These are phyloP conservation scores for Rhipidura dahli DNA, from an alignment of 2,113 vertebrate species.

Conservation along the genomic window DNA sequence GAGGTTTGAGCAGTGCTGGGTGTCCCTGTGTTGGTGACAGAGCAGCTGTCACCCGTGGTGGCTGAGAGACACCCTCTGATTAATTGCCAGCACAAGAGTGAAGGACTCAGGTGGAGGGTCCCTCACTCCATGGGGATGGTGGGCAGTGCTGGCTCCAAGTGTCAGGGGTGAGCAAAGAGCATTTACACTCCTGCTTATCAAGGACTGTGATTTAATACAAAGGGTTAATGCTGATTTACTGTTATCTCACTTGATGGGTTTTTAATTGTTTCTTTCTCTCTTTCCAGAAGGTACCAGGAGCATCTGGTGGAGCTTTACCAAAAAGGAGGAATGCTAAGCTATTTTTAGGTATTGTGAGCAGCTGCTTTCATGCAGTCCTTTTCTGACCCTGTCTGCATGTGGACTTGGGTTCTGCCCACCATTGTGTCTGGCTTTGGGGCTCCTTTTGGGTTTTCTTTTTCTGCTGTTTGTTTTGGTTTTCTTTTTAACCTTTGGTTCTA, in stretches of 20 bases:
- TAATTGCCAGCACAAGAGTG: neutral
- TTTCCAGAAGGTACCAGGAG: conserved; percentile 92
- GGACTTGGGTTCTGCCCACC: neutral
- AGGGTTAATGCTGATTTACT: neutral
- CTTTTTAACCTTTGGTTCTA: neutral
- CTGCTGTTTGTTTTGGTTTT: neutral
- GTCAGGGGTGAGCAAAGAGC: neutral
- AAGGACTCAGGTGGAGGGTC: neutral
- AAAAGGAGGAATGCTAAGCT: conserved; percentile 91
- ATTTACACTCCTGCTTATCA: neutral
- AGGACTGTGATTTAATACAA: neutral
- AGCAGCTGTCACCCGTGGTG: neutral
- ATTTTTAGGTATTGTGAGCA: conserved; percentile 85
- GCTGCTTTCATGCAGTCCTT: conserved; percentile 35
- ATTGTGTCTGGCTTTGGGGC: neutral
- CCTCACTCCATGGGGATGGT: neutral
- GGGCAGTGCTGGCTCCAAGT: neutral
- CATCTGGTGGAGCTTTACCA: conserved; percentile 89
- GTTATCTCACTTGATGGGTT: neutral
- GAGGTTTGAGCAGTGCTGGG: neutral
- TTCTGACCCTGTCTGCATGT: conserved; percentile 21
- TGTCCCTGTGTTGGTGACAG: neutral
- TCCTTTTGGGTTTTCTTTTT: neutral
- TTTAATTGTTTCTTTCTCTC: conserved; percentile 66
- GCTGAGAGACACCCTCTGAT: neutral